Percentiles rank a stretch among this genome's conserved stretches.
phyloP scores from a whole-genome alignment of 2,888 invertebrate species.

The Vanessa cardui region DNA sequence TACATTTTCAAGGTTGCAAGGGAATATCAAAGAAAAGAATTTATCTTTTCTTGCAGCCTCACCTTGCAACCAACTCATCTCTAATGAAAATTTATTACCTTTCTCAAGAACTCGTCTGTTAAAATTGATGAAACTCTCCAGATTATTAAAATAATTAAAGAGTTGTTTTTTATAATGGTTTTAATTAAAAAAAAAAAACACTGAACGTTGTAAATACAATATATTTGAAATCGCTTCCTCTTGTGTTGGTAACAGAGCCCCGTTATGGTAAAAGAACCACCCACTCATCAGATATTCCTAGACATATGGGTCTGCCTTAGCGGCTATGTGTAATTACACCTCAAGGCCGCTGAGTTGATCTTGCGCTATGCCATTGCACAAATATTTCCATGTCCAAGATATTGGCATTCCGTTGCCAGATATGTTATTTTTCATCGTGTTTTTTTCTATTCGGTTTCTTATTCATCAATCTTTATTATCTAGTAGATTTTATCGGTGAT shows the following conservation, averaged over 20 bases:
- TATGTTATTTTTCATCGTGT: no score
- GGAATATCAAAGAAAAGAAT: not conserved
- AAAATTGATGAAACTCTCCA: not conserved
- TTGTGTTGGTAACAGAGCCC: not conserved
- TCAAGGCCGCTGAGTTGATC: not conserved
- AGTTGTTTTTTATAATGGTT: not conserved
- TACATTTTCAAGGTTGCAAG: conserved; percentile 1
- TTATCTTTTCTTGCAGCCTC: conserved; percentile 3
- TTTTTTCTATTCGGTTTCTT: no score
- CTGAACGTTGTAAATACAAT: not conserved
- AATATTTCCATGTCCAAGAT: not conserved
- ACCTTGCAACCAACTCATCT: conserved; percentile 6
- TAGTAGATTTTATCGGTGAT: no score
- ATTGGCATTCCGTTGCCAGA: not conserved
- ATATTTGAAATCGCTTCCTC: conserved; percentile 1
- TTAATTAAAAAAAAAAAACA: not conserved
- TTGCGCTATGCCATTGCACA: conserved; percentile 1
- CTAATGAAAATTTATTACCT: conserved; percentile 7
- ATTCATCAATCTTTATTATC: no score
- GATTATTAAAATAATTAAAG: not conserved
- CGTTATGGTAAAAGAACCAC: not conserved
- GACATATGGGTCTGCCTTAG: not conserved
- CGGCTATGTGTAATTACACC: not conserved
- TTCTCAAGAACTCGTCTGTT: not conserved
- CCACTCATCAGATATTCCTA: not conserved